Percentiles rank a stretch among this genome's conserved stretches.
phyloP scores from a whole-genome alignment of 2,113 vertebrate genomes.

The Holacanthus passer region DNA sequence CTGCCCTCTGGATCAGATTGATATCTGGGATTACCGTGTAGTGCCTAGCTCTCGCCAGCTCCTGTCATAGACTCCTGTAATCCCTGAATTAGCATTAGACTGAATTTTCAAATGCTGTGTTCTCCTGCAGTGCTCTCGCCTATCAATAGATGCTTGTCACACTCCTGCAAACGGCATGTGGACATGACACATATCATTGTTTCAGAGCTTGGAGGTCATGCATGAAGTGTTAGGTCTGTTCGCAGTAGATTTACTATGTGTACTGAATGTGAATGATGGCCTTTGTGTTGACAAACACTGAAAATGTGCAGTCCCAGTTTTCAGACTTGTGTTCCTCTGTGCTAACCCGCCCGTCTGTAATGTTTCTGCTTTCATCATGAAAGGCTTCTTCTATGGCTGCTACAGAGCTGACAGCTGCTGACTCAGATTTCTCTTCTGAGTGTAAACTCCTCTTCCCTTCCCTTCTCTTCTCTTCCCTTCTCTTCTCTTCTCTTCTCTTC shows the following conservation, averaged over 20 bases:
- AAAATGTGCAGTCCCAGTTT: conserved; percentile 8
- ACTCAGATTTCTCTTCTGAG: conserved; percentile 60
- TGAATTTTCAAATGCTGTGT: conserved; percentile 56
- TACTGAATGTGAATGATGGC: not conserved
- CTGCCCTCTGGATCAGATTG: conserved; percentile 64
- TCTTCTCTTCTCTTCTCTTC: conserved; percentile 28
- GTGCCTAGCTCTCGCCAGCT: conserved; percentile 48
- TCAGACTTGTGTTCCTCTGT: conserved; percentile 21
- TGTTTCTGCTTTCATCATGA: conserved; percentile 53
- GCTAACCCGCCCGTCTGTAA: not conserved
- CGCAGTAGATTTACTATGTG: not conserved
- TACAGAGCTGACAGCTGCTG: conserved; percentile 72
- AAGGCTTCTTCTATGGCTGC: conserved; percentile 51
- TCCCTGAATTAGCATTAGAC: conserved; percentile 71
- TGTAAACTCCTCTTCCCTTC: conserved; percentile 22
- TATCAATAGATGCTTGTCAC: conserved; percentile 6
- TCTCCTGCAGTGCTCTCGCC: conserved; percentile 13
- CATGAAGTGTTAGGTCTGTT: not conserved
- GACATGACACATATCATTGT: conserved; percentile 12
- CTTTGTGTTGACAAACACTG: conserved; percentile 45
- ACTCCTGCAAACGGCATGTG: not conserved
- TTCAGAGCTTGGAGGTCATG: not conserved
- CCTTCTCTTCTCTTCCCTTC: conserved; percentile 1
- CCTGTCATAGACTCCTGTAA: conserved; percentile 76
- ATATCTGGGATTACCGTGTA: conserved; percentile 68